Conservation (phyloP, 1,140 invertebrate species). For the Ceratosolen solmsi region DNA sequence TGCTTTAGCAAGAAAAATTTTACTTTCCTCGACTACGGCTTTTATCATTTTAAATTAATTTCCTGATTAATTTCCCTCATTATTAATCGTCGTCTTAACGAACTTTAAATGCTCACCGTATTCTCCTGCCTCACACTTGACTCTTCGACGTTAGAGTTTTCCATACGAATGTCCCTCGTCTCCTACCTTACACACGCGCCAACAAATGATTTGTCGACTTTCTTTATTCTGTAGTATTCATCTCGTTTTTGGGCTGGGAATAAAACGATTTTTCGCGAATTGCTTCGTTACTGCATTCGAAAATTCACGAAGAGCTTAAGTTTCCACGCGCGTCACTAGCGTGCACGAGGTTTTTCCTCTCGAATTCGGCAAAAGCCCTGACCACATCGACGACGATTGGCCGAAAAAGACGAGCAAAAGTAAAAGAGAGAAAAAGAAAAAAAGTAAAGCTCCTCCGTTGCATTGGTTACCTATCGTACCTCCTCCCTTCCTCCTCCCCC, state of each 20-base stretch:
- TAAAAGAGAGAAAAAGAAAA: background rate
- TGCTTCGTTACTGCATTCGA: too few species aligned
- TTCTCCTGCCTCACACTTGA: background rate
- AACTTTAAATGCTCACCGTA: background rate
- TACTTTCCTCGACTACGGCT: too few species aligned
- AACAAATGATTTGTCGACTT: too few species aligned
- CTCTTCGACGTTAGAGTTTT: background rate
- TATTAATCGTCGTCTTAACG: too few species aligned
- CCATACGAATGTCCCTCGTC: too few species aligned
- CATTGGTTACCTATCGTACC: too few species aligned
- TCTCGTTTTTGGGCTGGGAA: background rate
- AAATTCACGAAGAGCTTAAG: constrained; percentile 26
- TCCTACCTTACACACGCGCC: too few species aligned
- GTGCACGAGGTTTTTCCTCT: background rate
- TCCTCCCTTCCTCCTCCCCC: too few species aligned
- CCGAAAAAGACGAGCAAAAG: background rate
- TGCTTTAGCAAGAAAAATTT: too few species aligned
- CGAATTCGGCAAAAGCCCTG: background rate
- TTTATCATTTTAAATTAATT: too few species aligned
- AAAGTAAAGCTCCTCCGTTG: background rate
- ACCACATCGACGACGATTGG: background rate
- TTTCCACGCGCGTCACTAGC: background rate
- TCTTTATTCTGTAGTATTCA: background rate
- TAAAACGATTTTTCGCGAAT: background rate
- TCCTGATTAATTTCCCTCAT: too few species aligned